Evolutionary conservation across 2,888 invertebrate genomes (phyloP), one percentile per base, ranked within the genome.

Genomic region (Sussaba pulchella): DNA sequence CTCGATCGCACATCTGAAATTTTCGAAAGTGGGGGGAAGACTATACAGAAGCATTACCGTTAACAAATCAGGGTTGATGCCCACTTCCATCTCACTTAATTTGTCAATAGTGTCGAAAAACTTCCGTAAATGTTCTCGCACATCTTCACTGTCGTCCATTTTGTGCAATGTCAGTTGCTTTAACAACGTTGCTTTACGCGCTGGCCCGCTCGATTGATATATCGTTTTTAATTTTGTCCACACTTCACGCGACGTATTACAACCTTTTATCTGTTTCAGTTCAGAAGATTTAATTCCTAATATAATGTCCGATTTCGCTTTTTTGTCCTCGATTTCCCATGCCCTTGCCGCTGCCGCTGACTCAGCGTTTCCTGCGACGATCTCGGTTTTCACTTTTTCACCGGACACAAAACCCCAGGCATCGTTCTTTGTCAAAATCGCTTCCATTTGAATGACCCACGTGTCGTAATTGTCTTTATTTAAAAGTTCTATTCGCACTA

Each of bases 41-140:
- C 89, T 90, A 61, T 91, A 89, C 10, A 92, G 59, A 8, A 91
- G 61, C 73, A 92, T 24, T 19, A 71, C 72, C 9, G 72, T 41
- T 10, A 77, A 19, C 83, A 90, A 72, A 43, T 91, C 89, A 10
- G 83, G 76, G 75, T 89, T 86, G 17, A 90, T 85, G n/a, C 81
- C 69, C 6, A 89, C 81, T n/a, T 85, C 87, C 82, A 89, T 88
- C 26, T 89, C 88, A 59, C 84, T 85, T 19, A 91, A 67, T 78
- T 90, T 90, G 63, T 87, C 87, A 9, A 91, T 88, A 4, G 85
- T 83, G 19, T 89, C 89, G 72, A 91, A 88, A 71, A 91, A 89
- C 54, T 85, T 85, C 31, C 83, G 84, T 8, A 90, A 50, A 78
- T 91, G 39, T 39, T 54, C 21, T 5, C 26, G 12, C 6, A 70